Evolutionary conservation across 2,113 vertebrate genomes (phyloP).

Genomic region (Columba livia): DNA sequence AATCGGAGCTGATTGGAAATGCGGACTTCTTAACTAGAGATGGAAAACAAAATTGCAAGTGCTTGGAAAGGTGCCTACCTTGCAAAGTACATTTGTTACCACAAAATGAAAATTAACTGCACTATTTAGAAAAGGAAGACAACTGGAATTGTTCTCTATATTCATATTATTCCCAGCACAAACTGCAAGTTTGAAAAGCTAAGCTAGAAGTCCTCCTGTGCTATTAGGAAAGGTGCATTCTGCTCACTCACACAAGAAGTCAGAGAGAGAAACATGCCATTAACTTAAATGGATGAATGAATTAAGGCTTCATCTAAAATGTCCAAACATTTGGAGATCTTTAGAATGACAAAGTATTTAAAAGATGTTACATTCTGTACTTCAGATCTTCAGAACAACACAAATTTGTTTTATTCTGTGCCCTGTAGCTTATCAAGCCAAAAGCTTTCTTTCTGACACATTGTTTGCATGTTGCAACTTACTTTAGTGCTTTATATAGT

Average conservation of each 20-base stretch:
- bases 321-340: slow-evolving; percentile 17
- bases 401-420: neutral
- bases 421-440: neutral
- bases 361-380: neutral
- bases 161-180: neutral
- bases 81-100: neutral
- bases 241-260: neutral
- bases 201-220: neutral
- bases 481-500: neutral
- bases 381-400: neutral
- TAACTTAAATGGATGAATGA: neutral
- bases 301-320: neutral
- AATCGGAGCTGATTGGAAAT: neutral
- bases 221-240: neutral
- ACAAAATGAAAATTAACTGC: neutral
- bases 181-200: neutral
- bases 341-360: neutral
- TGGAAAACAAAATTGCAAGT: neutral
- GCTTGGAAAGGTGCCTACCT: neutral
- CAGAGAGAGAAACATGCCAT: neutral
- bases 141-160: neutral
- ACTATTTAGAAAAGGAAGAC: neutral
- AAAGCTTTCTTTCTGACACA: slow-evolving; percentile 1
- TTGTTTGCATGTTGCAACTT: neutral
- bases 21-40: neutral